Evolutionary conservation across 2,797 vertebrate species (phyloP).

Genomic region (Clarias fuscus): DNA sequence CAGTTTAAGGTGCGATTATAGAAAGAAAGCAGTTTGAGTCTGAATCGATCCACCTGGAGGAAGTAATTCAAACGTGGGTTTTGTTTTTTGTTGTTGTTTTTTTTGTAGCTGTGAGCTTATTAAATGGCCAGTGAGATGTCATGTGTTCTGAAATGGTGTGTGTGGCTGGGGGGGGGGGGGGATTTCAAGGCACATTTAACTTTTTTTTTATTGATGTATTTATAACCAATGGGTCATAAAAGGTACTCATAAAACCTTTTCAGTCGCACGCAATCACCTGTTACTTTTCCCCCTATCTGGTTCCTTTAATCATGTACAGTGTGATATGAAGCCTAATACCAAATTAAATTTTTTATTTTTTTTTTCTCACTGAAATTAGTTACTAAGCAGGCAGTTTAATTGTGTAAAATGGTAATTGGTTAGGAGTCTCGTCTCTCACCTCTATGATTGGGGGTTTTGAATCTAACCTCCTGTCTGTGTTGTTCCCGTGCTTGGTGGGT

Average conservation of each 20-base stretch:
- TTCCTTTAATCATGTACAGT: neutral
- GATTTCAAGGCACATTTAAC: no score
- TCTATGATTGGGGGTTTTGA: no score
- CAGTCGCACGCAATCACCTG: neutral
- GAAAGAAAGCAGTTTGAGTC: neutral
- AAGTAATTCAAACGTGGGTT: neutral
- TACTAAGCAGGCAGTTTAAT: neutral
- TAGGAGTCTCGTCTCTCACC: no score
- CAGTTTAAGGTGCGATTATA: neutral
- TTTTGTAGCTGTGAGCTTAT: neutral
- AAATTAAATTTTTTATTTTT: neutral
- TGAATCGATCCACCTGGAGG: neutral
- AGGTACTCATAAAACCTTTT: neutral
- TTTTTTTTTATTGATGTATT: no score
- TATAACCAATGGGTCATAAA: no score
- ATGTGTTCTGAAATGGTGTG: no score
- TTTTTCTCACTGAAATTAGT: no score
- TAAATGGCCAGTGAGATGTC: neutral
- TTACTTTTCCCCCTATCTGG: neutral
- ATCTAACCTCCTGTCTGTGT: no score
- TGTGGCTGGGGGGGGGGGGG: no score
- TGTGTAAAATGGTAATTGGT: neutral
- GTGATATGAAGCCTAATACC: neutral
- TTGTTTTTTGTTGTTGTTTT: no score
- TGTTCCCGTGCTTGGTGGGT: no score